phyloP scores from a whole-genome alignment of 2,888 invertebrate genomes.

The Quadroppia sp. region DNA sequence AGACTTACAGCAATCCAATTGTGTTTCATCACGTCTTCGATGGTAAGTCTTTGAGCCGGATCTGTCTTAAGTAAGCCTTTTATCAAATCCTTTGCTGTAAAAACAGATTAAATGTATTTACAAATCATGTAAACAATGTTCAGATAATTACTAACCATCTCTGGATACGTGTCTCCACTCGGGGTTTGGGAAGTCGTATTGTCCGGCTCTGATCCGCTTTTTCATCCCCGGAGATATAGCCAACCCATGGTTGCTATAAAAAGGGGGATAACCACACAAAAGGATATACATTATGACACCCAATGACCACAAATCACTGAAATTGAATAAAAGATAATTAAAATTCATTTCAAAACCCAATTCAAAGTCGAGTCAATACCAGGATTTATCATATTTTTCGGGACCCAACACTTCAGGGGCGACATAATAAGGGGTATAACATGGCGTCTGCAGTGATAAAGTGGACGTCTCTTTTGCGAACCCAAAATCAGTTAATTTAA shows the following conservation, averaged over 20 bases:
- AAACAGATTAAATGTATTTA: not conserved
- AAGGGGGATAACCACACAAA: constrained; percentile 98
- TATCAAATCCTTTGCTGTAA: constrained; percentile 80
- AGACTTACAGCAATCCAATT: constrained; percentile 75
- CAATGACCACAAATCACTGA: constrained; percentile 94
- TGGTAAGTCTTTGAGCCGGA: constrained; percentile 79
- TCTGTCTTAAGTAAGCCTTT: constrained; percentile 90
- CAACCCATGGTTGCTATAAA: constrained; percentile 94
- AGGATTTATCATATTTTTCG: constrained; percentile 86
- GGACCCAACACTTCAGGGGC: constrained; percentile 86
- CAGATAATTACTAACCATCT: constrained; percentile 60
- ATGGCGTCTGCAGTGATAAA: constrained; percentile 91
- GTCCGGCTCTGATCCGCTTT: constrained; percentile 86
- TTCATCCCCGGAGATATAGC: constrained; percentile 97
- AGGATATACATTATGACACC: constrained; percentile 99
- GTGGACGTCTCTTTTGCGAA: constrained; percentile 90
- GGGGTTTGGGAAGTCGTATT: constrained; percentile 93
- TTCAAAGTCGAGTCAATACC: constrained; percentile 20
- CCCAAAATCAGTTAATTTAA: constrained; percentile 98
- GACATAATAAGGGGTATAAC: constrained; percentile 98
- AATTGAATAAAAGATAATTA: not conserved
- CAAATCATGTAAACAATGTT: not conserved
- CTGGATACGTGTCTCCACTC: constrained; percentile 92
- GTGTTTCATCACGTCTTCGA: constrained; percentile 82
- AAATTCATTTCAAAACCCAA: not conserved